These are phyloP conservation scores for Hylyphantes graminicola DNA, from an alignment of 1,140 invertebrate species.

Conservation along the genomic window DNA sequence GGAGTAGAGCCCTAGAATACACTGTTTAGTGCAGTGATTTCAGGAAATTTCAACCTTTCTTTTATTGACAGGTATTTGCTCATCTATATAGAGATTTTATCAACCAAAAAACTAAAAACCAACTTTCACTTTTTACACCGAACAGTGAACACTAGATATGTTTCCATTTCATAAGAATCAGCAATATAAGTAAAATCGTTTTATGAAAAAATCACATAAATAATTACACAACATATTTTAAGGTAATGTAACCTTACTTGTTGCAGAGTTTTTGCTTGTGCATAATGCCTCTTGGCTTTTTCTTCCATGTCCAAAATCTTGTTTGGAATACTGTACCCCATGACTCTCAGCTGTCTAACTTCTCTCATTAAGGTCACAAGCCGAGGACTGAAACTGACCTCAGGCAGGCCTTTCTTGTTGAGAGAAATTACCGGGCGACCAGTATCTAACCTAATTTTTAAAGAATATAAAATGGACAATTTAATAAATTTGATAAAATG, in stretches of 20 bases:
- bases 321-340: conserved; percentile 82
- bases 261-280: conserved; percentile 84
- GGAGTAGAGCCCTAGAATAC: too few relatives aligned
- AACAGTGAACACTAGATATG: too few relatives aligned
- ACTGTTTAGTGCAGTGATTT: too few relatives aligned
- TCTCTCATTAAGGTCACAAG: conserved; percentile 84
- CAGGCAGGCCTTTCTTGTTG: conserved; percentile 77
- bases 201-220: too few relatives aligned
- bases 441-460: conserved; percentile 73
- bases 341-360: conserved; percentile 81
- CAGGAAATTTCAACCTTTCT: too few relatives aligned
- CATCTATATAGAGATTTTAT: too few relatives aligned
- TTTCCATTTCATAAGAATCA: too few relatives aligned
- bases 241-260: conserved; percentile 72
- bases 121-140: too few relatives aligned
- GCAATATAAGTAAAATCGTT: too few relatives aligned
- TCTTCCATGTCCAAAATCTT: conserved; percentile 77
- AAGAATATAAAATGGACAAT: neutral
- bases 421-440: conserved; percentile 82
- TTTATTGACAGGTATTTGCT: too few relatives aligned
- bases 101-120: neutral
- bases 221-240: neutral
- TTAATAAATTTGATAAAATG: too few relatives aligned
- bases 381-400: conserved; percentile 87
- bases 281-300: conserved; percentile 80